Evolutionary conservation across 2,888 invertebrate genomes (phyloP).

Genomic region (Phytoseiulus persimilis): DNA sequence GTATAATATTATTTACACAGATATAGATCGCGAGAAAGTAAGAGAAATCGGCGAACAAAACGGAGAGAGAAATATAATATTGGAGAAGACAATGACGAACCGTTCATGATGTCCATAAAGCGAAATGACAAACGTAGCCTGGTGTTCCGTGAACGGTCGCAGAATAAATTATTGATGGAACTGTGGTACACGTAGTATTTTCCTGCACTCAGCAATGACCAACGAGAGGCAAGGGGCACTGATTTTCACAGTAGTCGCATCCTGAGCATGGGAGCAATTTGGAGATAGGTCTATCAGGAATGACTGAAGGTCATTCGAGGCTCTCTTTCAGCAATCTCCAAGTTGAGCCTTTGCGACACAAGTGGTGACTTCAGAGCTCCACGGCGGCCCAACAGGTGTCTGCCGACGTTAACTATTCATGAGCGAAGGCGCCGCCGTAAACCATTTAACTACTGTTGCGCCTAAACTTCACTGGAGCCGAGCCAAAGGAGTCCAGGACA

Average conservation of each 20-base stretch:
- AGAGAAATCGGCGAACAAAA: background rate
- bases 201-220: no score
- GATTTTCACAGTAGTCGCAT: no score
- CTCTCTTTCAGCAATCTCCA: no score
- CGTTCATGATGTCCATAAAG: background rate
- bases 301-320: no score
- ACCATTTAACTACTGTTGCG: background rate
- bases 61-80: background rate
- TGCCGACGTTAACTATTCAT: background rate
- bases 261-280: no score
- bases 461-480: background rate
- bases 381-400: background rate
- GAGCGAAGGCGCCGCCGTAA: background rate
- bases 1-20: conserved; percentile 36
- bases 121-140: background rate
- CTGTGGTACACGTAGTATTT: background rate
- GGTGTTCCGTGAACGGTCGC: background rate
- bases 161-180: background rate
- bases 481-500: background rate
- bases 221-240: no score
- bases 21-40: background rate
- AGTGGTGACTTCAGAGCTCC: background rate
- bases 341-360: background rate
- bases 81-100: background rate
- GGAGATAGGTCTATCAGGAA: no score